Conservation (phyloP, 2,797 vertebrate species). For the Chaenodraco wilsoni region DNA sequence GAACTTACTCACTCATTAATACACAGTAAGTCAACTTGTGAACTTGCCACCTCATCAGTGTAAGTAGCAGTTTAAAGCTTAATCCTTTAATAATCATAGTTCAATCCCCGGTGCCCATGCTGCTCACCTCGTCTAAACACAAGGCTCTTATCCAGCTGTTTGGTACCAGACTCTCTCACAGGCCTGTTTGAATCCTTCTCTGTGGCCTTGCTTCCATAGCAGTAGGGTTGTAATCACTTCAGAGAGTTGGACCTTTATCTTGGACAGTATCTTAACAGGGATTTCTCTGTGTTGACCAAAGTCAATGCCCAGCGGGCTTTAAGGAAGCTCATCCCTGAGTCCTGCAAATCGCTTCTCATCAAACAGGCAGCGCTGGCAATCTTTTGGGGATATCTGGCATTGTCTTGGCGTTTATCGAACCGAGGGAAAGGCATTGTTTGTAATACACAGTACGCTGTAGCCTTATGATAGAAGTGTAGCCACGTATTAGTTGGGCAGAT, state of each 20-base stretch:
- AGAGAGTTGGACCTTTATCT: slow-evolving; percentile 32
- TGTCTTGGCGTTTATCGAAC: slow-evolving; percentile 38
- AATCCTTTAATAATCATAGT: slow-evolving; percentile 60
- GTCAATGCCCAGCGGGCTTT: slow-evolving; percentile 49
- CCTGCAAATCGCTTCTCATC: slow-evolving; percentile 54
- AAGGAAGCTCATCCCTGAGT: slow-evolving; percentile 61
- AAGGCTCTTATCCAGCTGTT: slow-evolving; percentile 35
- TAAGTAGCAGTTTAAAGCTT: slow-evolving; percentile 26
- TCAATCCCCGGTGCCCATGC: slow-evolving; percentile 31
- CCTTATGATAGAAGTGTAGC: slow-evolving; percentile 6
- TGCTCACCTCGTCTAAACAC: slow-evolving; percentile 39
- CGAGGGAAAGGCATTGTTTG: slow-evolving; percentile 31
- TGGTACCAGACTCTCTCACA: slow-evolving; percentile 12
- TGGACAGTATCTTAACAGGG: slow-evolving; percentile 58
- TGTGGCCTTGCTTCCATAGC: slow-evolving; percentile 26
- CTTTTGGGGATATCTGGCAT: slow-evolving; percentile 35
- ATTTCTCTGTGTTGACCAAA: slow-evolving; percentile 63
- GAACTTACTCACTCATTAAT: slow-evolving; percentile 29
- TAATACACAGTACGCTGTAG: slow-evolving; percentile 10
- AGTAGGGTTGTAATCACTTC: slow-evolving; percentile 51
- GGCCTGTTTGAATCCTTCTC: slow-evolving; percentile 42
- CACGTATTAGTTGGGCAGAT: slow-evolving; percentile 4
- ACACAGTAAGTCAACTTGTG: slow-evolving; percentile 17
- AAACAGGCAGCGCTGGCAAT: slow-evolving; percentile 37
- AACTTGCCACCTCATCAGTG: slow-evolving; percentile 31